These are phyloP conservation scores for Pimpla rufipes DNA, from an alignment of 2,888 invertebrate species.

Conservation along the genomic window DNA sequence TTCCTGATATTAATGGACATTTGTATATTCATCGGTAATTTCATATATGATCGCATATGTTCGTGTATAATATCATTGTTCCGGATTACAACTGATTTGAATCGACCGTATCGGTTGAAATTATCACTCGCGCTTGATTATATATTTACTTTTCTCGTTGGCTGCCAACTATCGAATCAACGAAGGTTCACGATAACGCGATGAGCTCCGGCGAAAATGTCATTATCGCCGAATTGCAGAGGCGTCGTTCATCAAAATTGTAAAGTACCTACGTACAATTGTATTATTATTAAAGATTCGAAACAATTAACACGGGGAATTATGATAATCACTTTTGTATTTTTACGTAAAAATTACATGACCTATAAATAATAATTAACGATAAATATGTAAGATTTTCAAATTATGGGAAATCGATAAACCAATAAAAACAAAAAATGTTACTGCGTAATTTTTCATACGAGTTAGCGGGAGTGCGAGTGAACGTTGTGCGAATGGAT, in stretches of 20 bases:
- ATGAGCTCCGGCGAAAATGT: constrained; percentile 29
- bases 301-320: constrained; percentile 74
- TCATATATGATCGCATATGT: not conserved
- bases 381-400: constrained; percentile 72
- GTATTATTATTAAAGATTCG: constrained; percentile 65
- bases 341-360: constrained; percentile 74
- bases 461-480: constrained; percentile 71
- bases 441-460: constrained; percentile 80
- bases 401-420: constrained; percentile 68
- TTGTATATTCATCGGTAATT: not conserved
- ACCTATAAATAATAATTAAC: constrained; percentile 70
- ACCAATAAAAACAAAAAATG: constrained; percentile 70
- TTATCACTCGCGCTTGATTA: constrained; percentile 12
- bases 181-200: constrained; percentile 61
- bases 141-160: constrained; percentile 36
- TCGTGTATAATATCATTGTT: not conserved
- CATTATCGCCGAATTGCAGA: constrained; percentile 34
- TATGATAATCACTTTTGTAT: constrained; percentile 81
- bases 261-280: constrained; percentile 69
- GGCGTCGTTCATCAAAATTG: constrained; percentile 66
- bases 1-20: not conserved
- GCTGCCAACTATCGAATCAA: constrained; percentile 62
- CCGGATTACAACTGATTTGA: not conserved
- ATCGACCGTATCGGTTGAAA: constrained; percentile 22
- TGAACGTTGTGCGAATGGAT: constrained; percentile 63